Base-by-base conservation (phyloP, 2,797 vertebrate species). In the Spea hammondii region DNA sequence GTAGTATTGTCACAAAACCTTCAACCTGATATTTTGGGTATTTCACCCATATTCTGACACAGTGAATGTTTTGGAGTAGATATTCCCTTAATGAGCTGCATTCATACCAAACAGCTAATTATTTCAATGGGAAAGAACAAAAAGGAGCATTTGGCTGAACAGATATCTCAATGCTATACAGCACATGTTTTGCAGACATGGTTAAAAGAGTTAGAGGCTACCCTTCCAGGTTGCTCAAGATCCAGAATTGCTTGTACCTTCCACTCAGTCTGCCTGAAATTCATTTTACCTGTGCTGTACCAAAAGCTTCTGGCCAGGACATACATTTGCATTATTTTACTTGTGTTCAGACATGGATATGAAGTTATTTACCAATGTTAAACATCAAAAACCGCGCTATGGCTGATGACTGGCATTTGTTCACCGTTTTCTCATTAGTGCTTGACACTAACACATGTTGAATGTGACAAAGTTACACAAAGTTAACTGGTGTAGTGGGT, bases 301-400 rank as follows among this genome's bases (percentile, higher is more conserved):
- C 83, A 83, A 80, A 81, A 83, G 85, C 86, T 87, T 87, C 83
- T 72, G 83, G 86, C 73, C 84, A 86, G 83, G 89, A 88, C 89
- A 89, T 84, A 88, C 88, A 91, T 44, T 32, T 77, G 77, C 82
- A 83, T 10, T 50, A 5, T 49, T 76, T 59, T 47, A 13, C 54
- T 84, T 72, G 50, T 70, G 51, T 84, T 73, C 82, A 84, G 11
- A 72, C 45, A 4, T 17, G 83, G 87, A 17, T 62, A 57, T 50
- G 32, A 60, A 64, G 12, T 66, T n/a, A 88, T 91, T 92, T 93
- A 91, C 91, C 93, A 91, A 91, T 87, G 86, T 80, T 83, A 87
- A 81, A 85, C 86, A 78, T 86, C 87, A 88, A 79, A 84, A 87
- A 85, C 85, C 84, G 89, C 85, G 89, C 88, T 86, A 65, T 83